Evolutionary conservation across 2,888 invertebrate species (phyloP), one percentile per base, ranked within the genome.

Genomic region (Chelonus formosanus): DNA sequence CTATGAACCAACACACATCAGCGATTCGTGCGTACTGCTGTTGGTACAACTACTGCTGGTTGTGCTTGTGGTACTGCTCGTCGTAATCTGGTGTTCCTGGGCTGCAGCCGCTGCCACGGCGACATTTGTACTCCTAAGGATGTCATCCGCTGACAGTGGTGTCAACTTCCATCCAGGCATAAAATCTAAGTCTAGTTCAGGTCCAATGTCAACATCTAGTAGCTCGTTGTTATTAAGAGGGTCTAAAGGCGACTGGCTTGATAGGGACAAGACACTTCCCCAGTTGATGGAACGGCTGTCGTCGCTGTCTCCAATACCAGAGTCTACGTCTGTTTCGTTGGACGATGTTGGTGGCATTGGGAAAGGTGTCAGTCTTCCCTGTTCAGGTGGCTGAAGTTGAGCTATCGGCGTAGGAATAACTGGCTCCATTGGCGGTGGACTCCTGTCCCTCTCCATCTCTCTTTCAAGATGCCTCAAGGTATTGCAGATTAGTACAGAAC

Each of bases 401-500:
- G 80, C 75, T 77, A 83, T 82, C 36, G 83, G 84, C n/a, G 78
- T 75, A 61, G 89, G 88, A 59, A 80, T 75, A 3, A 81, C 77
- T 45, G 83, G 80, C 71, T 80, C 80, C 76, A 82, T 80, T 35
- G 82, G 84, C 66, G 83, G 82, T 57, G 83, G 84, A 74, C 82
- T 83, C 56, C 81, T 87, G 82, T 90, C 90, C 67, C 89, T 86
- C 83, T 94, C 94, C 89, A 96, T 93, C 85, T 96, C 96, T 64
- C 92, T 89, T 85, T 96, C 96, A 80, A 96, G 91, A 82, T 91
- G 90, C 82, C 95, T 91, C 72, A 96, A 84, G 65, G 96, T 96
- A 85, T 96, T 96, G 87, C 95, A 95, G 78, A 97, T 96, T 70
- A 97, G 90, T 81, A 97, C 96, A 56, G 95, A 96, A 70, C 95